A percentile compares a stretch with the other conserved stretches of the same genome.
Evolutionary conservation across 2,797 vertebrate genomes (phyloP).

Genomic region (Cichlasoma orientale): DNA sequence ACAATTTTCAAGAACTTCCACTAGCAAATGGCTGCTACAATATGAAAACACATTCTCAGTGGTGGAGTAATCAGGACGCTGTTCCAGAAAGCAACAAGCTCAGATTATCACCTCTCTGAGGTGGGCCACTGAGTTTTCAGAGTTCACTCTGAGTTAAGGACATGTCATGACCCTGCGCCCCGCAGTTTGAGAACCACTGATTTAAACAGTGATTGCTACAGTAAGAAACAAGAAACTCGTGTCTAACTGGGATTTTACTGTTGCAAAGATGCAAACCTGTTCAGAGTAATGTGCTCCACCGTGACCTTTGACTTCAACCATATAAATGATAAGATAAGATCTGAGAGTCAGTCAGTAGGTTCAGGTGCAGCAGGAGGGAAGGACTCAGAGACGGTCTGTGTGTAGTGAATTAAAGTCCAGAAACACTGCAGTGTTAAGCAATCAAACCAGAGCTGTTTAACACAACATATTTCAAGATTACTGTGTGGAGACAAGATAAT

Average conservation of each 20-base stretch:
- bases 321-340: background rate
- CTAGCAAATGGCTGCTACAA: background rate
- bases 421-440: background rate
- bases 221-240: too few relatives aligned
- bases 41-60: background rate
- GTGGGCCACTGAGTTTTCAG: too few relatives aligned
- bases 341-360: background rate
- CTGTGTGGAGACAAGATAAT: background rate
- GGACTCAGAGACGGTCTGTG: too few relatives aligned
- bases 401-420: too few relatives aligned
- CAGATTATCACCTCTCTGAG: too few relatives aligned
- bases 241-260: background rate
- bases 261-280: background rate
- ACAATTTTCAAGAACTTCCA: background rate
- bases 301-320: background rate
- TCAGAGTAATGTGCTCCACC: background rate
- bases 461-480: background rate
- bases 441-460: background rate
- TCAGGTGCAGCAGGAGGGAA: background rate
- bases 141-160: too few relatives aligned
- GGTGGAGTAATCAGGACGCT: background rate
- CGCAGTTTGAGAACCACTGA: background rate
- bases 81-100: background rate
- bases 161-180: background rate
- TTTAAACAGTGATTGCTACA: background rate